Percentiles rank a stretch among this genome's conserved stretches.
Conservation (phyloP, 2,888 invertebrate species). For the Cheilosia variabilis region DNA sequence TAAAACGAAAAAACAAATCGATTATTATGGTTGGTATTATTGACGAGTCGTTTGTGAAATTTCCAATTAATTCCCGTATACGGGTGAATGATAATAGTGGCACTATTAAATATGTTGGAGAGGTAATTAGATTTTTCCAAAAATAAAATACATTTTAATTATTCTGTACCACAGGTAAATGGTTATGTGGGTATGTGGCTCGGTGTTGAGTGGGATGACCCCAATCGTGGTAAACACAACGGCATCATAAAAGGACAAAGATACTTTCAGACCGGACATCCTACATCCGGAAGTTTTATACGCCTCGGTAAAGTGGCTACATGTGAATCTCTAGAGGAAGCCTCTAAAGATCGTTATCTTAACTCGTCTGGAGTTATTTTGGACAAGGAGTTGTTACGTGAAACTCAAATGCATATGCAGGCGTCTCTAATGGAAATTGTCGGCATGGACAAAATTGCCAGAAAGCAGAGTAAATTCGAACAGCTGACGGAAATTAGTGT, state of each 20-base stretch:
- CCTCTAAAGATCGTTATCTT: conserved; percentile 88
- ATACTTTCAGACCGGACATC: conserved; percentile 91
- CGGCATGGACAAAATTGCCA: conserved; percentile 93
- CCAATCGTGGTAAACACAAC: conserved; percentile 94
- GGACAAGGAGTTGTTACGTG: conserved; percentile 86
- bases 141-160: conserved; percentile 76
- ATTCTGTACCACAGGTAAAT: conserved; percentile 84
- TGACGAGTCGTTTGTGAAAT: conserved; percentile 82
- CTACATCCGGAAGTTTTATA: conserved; percentile 95
- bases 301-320: conserved; percentile 91
- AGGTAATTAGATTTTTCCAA: conserved; percentile 79
- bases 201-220: conserved; percentile 98
- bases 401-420: conserved; percentile 89
- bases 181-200: conserved; percentile 92
- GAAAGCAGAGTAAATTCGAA: conserved; percentile 85
- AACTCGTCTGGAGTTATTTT: conserved; percentile 84
- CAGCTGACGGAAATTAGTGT: conserved; percentile 81
- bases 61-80: conserved; percentile 82
- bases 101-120: conserved; percentile 91
- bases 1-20: conserved; percentile 38
- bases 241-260: conserved; percentile 91
- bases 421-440: conserved; percentile 94
- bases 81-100: conserved; percentile 84
- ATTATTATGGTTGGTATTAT: conserved; percentile 83
- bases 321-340: conserved; percentile 89